Evolutionary conservation across 2,888 invertebrate genomes (phyloP), one percentile per base, ranked within the genome.

Genomic region (Drosophila paracracens): DNA sequence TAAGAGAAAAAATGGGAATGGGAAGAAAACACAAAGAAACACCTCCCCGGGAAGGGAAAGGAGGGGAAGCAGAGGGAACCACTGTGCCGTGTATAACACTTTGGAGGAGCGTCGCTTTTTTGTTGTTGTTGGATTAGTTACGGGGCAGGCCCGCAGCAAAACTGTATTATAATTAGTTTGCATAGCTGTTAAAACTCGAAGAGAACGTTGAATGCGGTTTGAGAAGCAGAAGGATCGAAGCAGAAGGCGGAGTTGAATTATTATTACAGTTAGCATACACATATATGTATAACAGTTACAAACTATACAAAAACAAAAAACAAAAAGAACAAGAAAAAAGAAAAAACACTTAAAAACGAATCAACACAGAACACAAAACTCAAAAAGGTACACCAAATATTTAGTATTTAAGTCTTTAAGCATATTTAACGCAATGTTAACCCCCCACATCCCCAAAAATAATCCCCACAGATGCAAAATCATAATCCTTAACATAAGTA

Each of bases 371-470:
- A 86, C 83, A 91, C 88, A 88, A 73, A 91, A 91, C 91, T 91
- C 92, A 92, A 92, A 92, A 91, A 92, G 83, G 81, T 91, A 92
- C 92, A 92, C 92, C 92, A 92, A 92, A 92, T 87, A 92, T 92
- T 79, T 90, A 83, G 83, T 70, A 69, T 69, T 77, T 92, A 92
- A 92, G 92, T 81, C 81, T 81, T 79, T 83, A 88, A 89, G 75
- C 83, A 83, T 88, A 88, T 82, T 83, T 82, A 85, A 83, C 82
- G 74, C 74, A 88, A 81, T 73, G 70, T 70, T 74, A 76, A 58
- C 31, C 64, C 36, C 36, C 56, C 29, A 35, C 25, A 21, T 5
- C 36, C 58, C 52, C 36, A 51, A 56, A 38, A 68, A 50, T 18
- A 35, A 25, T 50, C 53, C 64, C 50, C 76, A 75, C 57, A 69